Evolutionary conservation across 1,140 invertebrate genomes (phyloP), one percentile per base, ranked within the genome.

Genomic region (Procambarus clarkii): DNA sequence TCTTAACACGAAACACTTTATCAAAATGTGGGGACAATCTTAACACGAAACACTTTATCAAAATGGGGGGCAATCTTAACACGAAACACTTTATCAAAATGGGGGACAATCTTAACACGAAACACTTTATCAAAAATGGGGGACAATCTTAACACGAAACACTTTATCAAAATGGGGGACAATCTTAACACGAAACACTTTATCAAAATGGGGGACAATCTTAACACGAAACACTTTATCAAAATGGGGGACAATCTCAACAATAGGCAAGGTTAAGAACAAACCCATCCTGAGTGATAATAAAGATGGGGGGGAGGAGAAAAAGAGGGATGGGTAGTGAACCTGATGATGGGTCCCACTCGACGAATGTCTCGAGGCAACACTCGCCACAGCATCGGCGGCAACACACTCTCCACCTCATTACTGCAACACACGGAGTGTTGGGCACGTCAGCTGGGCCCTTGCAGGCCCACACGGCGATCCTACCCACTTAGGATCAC

Each of bases 271-370:
- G 1, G 21, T 5, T 74, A 21, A 74, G 34, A n/a, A 74, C 34
- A 7, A 74, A 21, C 3, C 5, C 34, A 24, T 74, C 24, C 69
- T 74, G 24, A n/a, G 79, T 54, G n/a, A 21, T 3, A 45, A 54
- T 45, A 58, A 81, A 81, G 48, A 54, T 54, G 13, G 79, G 48
- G 48, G 34, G 34, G 34, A 1, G 78, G 45, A 54, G 4, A 9
- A 54, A 54, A 15, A 50, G 18, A 50, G 78, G 13, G 78, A 45
- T 18, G 78, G 15, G 44, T 60, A 84, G 4, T 71, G 83, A 69
- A 85, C 83, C 83, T 85, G 64, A 85, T 85, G 45, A 85, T 85
- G 8, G 83, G 83, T 69, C 83, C 83, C 69, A 69, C 83, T 71
- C 83, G 83, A 18, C 83, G 64, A n/a, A 85, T 85, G 48, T 85